phyloP scores from a whole-genome alignment of 2,797 vertebrate species.

The Brachymystax lenok region DNA sequence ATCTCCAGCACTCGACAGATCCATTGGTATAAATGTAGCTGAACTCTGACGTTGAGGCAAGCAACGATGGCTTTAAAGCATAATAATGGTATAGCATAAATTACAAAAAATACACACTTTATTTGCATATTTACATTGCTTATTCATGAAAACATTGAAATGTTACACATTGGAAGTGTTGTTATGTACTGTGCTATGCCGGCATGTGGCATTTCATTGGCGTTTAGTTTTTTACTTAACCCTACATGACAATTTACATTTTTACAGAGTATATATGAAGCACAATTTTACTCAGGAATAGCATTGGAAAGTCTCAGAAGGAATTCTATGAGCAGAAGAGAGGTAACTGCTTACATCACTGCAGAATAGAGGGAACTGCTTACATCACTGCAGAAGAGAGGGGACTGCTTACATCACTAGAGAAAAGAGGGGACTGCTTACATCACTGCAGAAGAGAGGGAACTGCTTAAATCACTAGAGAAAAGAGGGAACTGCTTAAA shows the following conservation, averaged over 20 bases:
- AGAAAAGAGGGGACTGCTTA: conserved; percentile 45
- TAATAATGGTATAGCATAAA: too few species aligned
- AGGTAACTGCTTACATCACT: conserved; percentile 58
- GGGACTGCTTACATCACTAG: conserved; percentile 59
- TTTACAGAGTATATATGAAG: conserved; percentile 13
- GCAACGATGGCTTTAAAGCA: too few species aligned
- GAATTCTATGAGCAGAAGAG: conserved; percentile 44
- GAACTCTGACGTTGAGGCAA: too few species aligned
- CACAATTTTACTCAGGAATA: background rate
- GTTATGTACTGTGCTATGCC: background rate
- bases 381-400: conserved; percentile 48
- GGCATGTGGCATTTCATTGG: background rate
- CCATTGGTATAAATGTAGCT: background rate
- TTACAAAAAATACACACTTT: too few species aligned
- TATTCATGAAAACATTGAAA: too few species aligned
- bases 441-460: conserved; percentile 45
- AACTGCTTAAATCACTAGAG: conserved; percentile 61
- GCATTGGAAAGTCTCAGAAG: conserved; percentile 15
- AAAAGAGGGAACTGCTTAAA: conserved; percentile 46
- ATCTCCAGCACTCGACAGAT: background rate
- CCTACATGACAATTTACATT: background rate
- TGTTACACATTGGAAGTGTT: background rate
- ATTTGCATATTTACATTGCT: too few species aligned
- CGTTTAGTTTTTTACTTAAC: background rate
- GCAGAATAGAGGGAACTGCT: conserved; percentile 35